Evolutionary conservation across 2,888 invertebrate genomes (phyloP), one percentile per base, ranked within the genome.

Genomic region (Neria commutata): DNA sequence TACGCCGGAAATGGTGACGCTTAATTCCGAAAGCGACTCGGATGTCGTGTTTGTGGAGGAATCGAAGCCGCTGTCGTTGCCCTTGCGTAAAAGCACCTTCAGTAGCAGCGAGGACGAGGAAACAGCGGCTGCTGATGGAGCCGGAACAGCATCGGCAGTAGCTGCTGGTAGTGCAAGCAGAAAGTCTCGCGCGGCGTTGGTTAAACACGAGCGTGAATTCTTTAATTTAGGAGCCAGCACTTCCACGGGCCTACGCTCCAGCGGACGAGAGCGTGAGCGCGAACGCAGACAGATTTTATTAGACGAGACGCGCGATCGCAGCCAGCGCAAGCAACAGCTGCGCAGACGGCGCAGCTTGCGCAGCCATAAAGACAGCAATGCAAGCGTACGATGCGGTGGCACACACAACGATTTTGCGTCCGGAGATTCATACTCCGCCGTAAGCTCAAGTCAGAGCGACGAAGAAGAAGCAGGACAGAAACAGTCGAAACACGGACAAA

Each of bases 1-100:
- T n/a, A 82, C 82, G 1, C 82, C 82, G 0, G 82, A 82, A 63
- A 64, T 76, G 70, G 79, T 82, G 6, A 79, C 76, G 40, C 65
- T 82, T 16, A 75, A 78, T 62, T 81, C 82, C 1, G 76, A 78
- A 21, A 73, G 73, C 5, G 82, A 82, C 59, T 81, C 81, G 5
- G 82, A 82, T 70, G 81, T 81, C 6, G 79, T 82, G 0, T 81
- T 80, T 65, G 75, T 82, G 1, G 70, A 75, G 8, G 79, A 80
- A 54, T 64, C 68, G 10, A 64, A 67, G n/a, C n/a, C n/a, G n/a
- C n/a, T n/a, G n/a, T n/a, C n/a, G n/a, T n/a, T 25, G 45, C 51
- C 14, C 55, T 55, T 34, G 25, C 49, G n/a, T 2, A 64, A 53
- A 21, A 23, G 61, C 3, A 37, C 67, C 11, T 70, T 64, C 29